Conservation (phyloP, 1,140 invertebrate genomes). For the Achroia grisella region DNA sequence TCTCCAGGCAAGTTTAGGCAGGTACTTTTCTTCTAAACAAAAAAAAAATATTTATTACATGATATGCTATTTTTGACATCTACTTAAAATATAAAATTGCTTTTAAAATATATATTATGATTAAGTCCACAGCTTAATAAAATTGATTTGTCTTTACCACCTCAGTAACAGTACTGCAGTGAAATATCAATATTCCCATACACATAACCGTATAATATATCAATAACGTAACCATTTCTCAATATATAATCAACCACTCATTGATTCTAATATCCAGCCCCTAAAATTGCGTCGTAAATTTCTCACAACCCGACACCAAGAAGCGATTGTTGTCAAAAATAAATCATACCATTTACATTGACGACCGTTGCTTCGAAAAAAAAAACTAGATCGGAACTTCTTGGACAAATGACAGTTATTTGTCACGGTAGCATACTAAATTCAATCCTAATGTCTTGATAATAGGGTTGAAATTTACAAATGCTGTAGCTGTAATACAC, state of each 20-base stretch:
- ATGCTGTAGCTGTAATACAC: not conserved
- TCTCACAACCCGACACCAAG: conserved; percentile 43
- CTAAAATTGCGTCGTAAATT: conserved; percentile 52
- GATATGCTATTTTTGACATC: no score
- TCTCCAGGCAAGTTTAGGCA: no score
- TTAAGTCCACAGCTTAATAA: no score
- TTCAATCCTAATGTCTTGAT: not conserved
- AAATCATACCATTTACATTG: conserved; percentile 58
- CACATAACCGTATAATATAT: not conserved
- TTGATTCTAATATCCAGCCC: conserved; percentile 32
- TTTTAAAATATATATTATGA: no score
- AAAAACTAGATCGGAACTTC: conserved; percentile 50
- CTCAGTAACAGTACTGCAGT: no score
- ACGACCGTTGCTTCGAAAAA: conserved; percentile 29
- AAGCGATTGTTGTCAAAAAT: conserved; percentile 58
- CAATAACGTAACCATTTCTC: conserved; percentile 17
- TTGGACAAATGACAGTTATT: conserved; percentile 9
- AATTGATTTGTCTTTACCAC: no score
- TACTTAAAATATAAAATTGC: no score
- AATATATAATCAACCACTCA: conserved; percentile 23
- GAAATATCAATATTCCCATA: not conserved
- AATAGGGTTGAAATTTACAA: not conserved
- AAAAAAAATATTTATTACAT: no score
- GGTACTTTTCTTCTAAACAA: no score
- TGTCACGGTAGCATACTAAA: conserved; percentile 1